These are phyloP conservation scores for Oreochromis tanganicae DNA, from an alignment of 2,113 vertebrate species.

Conservation along the genomic window DNA sequence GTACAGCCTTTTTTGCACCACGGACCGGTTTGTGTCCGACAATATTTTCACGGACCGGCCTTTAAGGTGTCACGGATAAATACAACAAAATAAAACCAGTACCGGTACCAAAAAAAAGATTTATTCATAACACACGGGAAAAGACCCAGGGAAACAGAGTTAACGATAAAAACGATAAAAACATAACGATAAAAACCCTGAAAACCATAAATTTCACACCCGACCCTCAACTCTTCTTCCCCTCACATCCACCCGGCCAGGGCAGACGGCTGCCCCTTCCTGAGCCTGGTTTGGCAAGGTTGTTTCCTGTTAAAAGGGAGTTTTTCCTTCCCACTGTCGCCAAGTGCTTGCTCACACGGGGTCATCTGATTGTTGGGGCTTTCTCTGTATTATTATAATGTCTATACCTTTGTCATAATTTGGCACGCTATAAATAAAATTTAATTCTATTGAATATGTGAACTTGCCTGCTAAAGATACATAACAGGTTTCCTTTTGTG, in stretches of 20 bases:
- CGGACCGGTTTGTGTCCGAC: not conserved
- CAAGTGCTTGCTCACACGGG: not conserved
- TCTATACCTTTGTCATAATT: fast-evolving
- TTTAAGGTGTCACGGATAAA: not conserved
- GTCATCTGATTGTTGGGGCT: not conserved
- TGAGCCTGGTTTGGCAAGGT: not conserved
- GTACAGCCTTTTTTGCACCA: not conserved
- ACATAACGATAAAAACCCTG: fast-evolving
- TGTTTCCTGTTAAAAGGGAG: not conserved
- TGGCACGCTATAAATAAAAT: fast-evolving
- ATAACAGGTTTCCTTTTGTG: fast-evolving
- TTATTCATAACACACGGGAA: not conserved
- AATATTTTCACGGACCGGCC: not conserved
- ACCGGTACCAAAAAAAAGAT: fast-evolving
- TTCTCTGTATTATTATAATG: not conserved
- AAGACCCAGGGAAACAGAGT: fast-evolving
- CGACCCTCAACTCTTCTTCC: fast-evolving
- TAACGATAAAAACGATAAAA: fast-evolving
- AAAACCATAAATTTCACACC: not conserved
- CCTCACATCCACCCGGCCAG: not conserved
- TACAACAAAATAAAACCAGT: not conserved
- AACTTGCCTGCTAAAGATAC: not conserved
- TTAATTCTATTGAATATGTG: fast-evolving
- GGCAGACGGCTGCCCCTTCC: fast-evolving
- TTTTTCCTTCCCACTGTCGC: not conserved